Evolutionary conservation across 2,888 invertebrate genomes (phyloP), one percentile per base, ranked within the genome.

Genomic region (Hyposoter didymator): DNA sequence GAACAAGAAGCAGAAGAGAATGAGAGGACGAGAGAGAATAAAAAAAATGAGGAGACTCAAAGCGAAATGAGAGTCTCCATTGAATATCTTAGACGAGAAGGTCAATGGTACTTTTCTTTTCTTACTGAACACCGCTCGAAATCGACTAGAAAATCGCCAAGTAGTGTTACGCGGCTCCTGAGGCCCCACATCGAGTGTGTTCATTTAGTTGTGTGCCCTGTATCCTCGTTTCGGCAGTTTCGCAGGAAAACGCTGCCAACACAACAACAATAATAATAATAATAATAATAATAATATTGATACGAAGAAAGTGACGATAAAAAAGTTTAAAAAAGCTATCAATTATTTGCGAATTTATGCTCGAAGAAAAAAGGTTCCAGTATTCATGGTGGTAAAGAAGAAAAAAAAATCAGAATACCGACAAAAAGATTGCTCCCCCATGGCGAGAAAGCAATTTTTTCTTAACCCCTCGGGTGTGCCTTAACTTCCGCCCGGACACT

Each of bases 401-500:
- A 28, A 28, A 59, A 59, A 55, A 28, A 59, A 59, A 22, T 52
- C 2, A 52, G 10, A 8, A 52, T 28, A 6, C 28, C 14, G 59
- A 3, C 28, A 14, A 28, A 28, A 28, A 59, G 10, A 59, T 59
- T 59, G 59, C 59, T 59, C 59, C 59, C 59, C 59, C 59, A 59
- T 59, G 59, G 14, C 59, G 59, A 59, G 14, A 59, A 14, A 28
- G 5, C 12, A 59, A 59, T 59, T 59, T 59, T 28, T 28, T 28
- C 28, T 59, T 28, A 59, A 59, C 59, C 59, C 59, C 59, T 28
- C 59, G 14, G 59, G 59, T 28, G 32, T 4, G 19, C 28, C 28
- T 14, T 14, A 5, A 59, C 59, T 59, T 59, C 59, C 59, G 59
- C 14, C 1, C 28, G 14, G 59, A 59, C 28, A 14, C 14, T 59